Evolutionary conservation across 2,113 vertebrate genomes (phyloP), one percentile per base, ranked within the genome.

Genomic region (Chloropsis cyanopogon): DNA sequence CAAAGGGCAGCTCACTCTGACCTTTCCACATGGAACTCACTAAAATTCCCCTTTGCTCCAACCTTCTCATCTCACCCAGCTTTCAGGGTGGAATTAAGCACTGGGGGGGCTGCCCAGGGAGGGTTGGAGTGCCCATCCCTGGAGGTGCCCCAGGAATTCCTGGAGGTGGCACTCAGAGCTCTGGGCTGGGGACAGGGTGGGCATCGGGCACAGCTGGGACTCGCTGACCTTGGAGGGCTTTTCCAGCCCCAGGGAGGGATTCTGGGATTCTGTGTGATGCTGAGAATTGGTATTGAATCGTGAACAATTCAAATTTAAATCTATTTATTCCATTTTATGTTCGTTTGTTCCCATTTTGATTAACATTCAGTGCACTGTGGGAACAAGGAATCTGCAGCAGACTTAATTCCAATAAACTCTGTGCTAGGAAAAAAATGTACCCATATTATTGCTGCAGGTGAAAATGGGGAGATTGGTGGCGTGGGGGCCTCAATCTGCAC

Each of bases 321-420:
- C 39, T 11, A 49, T 93, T 73, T 41, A 44, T 24, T 31, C 25
- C 0, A 0, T 13, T 81, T 72, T 33, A 4, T 5, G 14, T 35
- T 85, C 1, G 0, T 29, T 66, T 1, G 0, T 28, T 73, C 59
- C 50, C 2, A 1, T 63, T 82, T 35, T 50, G 73, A 54, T 82
- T 70, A 56, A 12, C 39, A 11, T 29, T 41, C 60, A 8, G 0
- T 1, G 10, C 29, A 18, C 26, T 0, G 5, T 44, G 41, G 47
- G 54, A 47, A 77, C 12, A 24, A 56, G 52, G 82, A 56, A 39
- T 54, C 35, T 59, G 57, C 57, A 42, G 8, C 29, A 42, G 39
- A 28, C 14, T 60, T 47, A 35, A 90, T 85, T 85, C 75, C 8
- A 13, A 28, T 52, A 69, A 86, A 72, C 6, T 7, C 3, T 9